Conservation (phyloP, 2,888 invertebrate species). For the Pheosia tremula region DNA sequence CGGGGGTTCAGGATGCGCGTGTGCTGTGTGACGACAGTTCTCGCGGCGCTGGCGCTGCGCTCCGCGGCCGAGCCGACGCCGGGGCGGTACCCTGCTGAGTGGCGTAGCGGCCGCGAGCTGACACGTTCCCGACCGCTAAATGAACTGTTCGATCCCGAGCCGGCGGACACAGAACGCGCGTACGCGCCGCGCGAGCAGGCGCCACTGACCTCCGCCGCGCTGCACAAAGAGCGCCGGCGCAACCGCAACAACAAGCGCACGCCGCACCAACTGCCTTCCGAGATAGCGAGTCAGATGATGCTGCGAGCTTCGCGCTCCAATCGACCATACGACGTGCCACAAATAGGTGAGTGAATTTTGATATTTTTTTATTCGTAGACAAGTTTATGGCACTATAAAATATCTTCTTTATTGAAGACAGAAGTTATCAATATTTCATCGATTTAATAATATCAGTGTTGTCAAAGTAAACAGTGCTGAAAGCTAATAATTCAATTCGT, state of each 20-base stretch:
- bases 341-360: conserved; percentile 88
- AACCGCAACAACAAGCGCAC: conserved; percentile 66
- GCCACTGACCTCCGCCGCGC: conserved; percentile 56
- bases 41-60: conserved; percentile 75
- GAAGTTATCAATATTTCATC: too few species aligned
- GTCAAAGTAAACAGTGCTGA: too few species aligned
- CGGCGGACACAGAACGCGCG: conserved; percentile 44
- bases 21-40: conserved; percentile 71
- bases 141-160: conserved; percentile 72
- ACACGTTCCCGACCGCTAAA: conserved; percentile 66
- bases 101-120: conserved; percentile 63
- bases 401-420: too few species aligned
- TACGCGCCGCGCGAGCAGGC: conserved; percentile 53
- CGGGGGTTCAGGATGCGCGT: conserved; percentile 73
- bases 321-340: conserved; percentile 93
- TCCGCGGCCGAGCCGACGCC: conserved; percentile 68
- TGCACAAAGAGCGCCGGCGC: conserved; percentile 68
- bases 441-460: too few species aligned
- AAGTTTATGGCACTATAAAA: too few species aligned
- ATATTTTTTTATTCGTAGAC: too few species aligned
- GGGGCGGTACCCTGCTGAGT: conserved; percentile 68
- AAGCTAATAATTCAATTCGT: too few species aligned
- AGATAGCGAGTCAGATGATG: conserved; percentile 91
- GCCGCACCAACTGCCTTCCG: conserved; percentile 75
- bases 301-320: conserved; percentile 90